Conservation (phyloP, 2,797 vertebrate genomes). For the Syngnathus acus region DNA sequence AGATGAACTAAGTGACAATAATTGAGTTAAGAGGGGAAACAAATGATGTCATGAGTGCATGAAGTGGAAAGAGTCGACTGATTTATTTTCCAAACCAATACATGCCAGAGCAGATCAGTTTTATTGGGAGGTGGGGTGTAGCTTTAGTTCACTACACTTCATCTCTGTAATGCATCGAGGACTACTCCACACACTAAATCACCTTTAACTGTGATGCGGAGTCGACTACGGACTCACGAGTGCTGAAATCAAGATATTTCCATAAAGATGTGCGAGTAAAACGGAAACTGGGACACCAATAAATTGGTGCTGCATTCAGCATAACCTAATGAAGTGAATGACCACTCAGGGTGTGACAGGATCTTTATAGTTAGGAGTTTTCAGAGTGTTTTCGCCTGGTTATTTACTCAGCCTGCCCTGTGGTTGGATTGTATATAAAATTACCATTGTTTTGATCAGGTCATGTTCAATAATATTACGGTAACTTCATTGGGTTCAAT, state of each 20-base stretch:
- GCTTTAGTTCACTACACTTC: conserved; percentile 21
- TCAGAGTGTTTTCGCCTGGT: too few relatives aligned
- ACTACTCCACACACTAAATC: conserved; percentile 17
- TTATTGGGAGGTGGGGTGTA: conserved; percentile 34
- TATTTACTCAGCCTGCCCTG: too few relatives aligned
- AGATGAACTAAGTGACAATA: conserved; percentile 74
- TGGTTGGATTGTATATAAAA: too few relatives aligned
- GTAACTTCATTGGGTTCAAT: too few relatives aligned
- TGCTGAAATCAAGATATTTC: background rate
- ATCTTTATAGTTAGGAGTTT: too few relatives aligned
- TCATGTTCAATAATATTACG: too few relatives aligned
- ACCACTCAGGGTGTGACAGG: too few relatives aligned
- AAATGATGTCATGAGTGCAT: conserved; percentile 66
- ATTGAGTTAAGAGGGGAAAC: conserved; percentile 71
- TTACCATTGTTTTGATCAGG: too few relatives aligned
- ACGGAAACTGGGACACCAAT: background rate
- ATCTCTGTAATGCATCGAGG: background rate
- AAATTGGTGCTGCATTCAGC: background rate
- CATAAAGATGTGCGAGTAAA: background rate
- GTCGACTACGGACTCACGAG: background rate
- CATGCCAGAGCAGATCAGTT: conserved; percentile 64
- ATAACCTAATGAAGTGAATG: background rate
- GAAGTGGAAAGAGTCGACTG: conserved; percentile 61
- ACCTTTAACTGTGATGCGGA: conserved; percentile 14
- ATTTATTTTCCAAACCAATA: conserved; percentile 69